Evolutionary conservation across 2,888 invertebrate genomes (phyloP), one percentile per base, ranked within the genome.

Genomic region (Amphimallon solstitiale): DNA sequence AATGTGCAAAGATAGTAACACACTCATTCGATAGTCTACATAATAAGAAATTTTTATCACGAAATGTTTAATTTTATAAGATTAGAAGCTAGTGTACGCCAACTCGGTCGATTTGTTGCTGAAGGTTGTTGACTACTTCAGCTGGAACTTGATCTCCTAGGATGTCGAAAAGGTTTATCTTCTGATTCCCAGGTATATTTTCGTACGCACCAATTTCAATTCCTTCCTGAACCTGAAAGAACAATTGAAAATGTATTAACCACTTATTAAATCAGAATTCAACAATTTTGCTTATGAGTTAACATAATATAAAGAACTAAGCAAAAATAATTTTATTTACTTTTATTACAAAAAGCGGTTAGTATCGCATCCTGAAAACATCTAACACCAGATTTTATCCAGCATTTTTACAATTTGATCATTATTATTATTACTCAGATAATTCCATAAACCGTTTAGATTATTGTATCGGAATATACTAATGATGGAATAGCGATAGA

Each of bases 51-150:
- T 45, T n/a, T 5, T 43, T 63, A 63, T 63, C 63, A 63, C 63
- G 63, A 51, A 40, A 23, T 63, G 12, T 49, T 54, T 38, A 17
- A 37, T 38, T 37, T 17, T 34, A 51, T 7, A 12, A 29, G n/a
- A 51, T 7, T 54, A 34, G 37, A 14, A 46, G 63, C 82, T 84
- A 88, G 77, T 88, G 87, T 74, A 85, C 87, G 73, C 94, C 94
- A 75, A 94, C 90, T 83, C 92, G 90, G 81, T 94, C 93, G 75
- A 94, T 90, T 83, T 94, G 94, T 62, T 89, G 84, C 80, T 94
- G 94, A 68, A 94, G 87, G 83, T 94, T 94, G 86, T 90, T 92
- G 80, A 94, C 92, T 38, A 94, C 94, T 84, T 94, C 94, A 48
- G 90, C 89, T 6, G 94, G 94, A 68, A 94, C 90, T 81, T 93